Percentiles rank a stretch among this genome's conserved stretches.
Evolutionary conservation across 30 jellyfish, hydroid and myxozoan species (phyloP).

Genomic region (Aurelia coerulea): DNA sequence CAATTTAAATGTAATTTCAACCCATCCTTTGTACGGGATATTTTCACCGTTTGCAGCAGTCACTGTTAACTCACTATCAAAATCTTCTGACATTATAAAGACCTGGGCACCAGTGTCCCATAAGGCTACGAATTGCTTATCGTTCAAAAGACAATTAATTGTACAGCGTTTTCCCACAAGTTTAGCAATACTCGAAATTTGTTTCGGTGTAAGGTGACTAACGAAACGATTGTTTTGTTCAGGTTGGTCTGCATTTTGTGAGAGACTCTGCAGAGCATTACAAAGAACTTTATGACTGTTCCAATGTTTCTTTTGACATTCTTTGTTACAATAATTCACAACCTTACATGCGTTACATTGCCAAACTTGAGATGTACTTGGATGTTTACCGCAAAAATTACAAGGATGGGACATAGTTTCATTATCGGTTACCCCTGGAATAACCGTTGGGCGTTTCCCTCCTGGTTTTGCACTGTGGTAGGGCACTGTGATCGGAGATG

Average conservation of each 20-base stretch:
- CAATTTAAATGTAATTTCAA: conserved; percentile 27
- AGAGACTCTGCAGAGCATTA: conserved; percentile 21
- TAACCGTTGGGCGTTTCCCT: conserved; percentile 20
- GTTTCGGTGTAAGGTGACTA: conserved; percentile 30
- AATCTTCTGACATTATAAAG: conserved; percentile 6
- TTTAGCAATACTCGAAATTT: conserved; percentile 4
- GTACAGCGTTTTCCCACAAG: conserved; percentile 38
- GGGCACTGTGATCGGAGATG: conserved; percentile 4
- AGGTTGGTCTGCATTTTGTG: conserved; percentile 9
- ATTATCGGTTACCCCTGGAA: conserved; percentile 10
- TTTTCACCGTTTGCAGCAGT: conserved; percentile 37
- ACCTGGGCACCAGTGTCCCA: conserved; percentile 49
- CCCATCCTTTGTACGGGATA: conserved; percentile 38
- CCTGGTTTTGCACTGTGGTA: conserved; percentile 7
- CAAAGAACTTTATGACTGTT: conserved; percentile 21
- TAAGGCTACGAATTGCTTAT: conserved; percentile 5
- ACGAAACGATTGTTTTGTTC: background rate
- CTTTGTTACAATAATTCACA: conserved; percentile 17
- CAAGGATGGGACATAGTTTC: conserved; percentile 11
- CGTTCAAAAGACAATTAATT: conserved; percentile 21
- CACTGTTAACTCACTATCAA: conserved; percentile 23
- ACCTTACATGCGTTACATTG: conserved; percentile 32
- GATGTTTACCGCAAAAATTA: conserved; percentile 26
- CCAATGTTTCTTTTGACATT: conserved; percentile 47
- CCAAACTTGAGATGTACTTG: conserved; percentile 1